phyloP scores from a whole-genome alignment of 2,797 vertebrate species.

The Xiphorhynchus erythropygius region DNA sequence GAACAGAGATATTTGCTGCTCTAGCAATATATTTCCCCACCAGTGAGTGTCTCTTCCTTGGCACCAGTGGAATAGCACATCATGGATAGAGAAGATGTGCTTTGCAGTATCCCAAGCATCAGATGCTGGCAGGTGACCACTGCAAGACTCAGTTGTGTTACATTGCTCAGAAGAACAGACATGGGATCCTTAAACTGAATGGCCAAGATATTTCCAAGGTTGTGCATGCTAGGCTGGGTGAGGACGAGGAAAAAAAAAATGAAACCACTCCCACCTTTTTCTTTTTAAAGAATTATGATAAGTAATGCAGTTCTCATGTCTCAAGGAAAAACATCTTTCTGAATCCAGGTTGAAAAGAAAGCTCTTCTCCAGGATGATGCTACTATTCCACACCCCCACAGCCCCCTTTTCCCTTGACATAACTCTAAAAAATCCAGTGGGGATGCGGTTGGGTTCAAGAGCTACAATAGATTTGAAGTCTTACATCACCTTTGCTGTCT shows the following conservation, averaged over 20 bases:
- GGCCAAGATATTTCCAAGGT: background rate
- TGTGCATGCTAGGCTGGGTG: background rate
- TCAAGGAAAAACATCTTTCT: background rate
- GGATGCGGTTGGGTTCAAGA: background rate
- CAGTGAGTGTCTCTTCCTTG: background rate
- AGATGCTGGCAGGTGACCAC: background rate
- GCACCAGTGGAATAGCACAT: background rate
- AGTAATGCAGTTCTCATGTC: conserved; percentile 44
- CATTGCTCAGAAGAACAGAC: background rate
- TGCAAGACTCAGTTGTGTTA: background rate
- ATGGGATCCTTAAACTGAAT: background rate
- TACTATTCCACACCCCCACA: background rate
- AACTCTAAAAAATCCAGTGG: background rate
- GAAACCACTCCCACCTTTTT: background rate
- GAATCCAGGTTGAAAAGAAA: background rate
- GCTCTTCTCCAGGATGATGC: background rate
- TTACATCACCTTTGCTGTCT: conserved; percentile 34
- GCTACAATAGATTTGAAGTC: background rate
- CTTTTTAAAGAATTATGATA: conserved; percentile 52
- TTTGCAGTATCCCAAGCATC: background rate
- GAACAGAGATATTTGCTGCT: background rate
- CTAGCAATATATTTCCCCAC: background rate
- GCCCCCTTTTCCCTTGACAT: background rate
- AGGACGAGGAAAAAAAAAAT: background rate
- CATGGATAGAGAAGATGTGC: fast-evolving